A percentile compares a stretch with the other conserved stretches of the same genome.
Conservation (phyloP, 2,888 invertebrate genomes). For the Galerucella pusilla region DNA sequence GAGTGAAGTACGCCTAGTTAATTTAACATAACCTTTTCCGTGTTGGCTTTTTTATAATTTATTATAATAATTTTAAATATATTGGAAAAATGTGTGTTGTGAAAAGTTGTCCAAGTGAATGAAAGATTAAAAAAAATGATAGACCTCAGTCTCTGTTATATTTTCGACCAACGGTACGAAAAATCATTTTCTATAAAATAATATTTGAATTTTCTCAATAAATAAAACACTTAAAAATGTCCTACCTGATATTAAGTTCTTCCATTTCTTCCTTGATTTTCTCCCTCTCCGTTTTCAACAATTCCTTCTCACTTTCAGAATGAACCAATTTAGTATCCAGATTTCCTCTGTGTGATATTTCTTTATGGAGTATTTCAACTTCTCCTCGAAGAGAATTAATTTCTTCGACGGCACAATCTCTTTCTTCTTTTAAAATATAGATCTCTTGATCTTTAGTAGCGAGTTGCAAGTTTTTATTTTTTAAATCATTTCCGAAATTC, state of each 20-base stretch:
- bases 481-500: conserved; percentile 33
- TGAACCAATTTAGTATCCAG: conserved; percentile 21
- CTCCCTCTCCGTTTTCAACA: conserved; percentile 41
- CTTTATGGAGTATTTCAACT: conserved; percentile 40
- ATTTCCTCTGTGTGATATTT: conserved; percentile 32
- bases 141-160: no score
- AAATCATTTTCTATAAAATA: no score
- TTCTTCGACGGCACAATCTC: conserved; percentile 39
- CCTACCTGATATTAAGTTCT: conserved; percentile 48
- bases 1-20: no score
- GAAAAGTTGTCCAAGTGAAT: no score
- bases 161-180: no score
- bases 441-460: conserved; percentile 39
- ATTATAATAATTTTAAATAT: no score
- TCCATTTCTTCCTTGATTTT: conserved; percentile 53
- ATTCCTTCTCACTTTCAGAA: conserved; percentile 36
- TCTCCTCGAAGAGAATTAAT: conserved; percentile 41
- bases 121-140: no score
- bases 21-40: no score
- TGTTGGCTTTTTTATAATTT: no score
- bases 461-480: conserved; percentile 23
- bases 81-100: no score
- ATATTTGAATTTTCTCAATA: no score
- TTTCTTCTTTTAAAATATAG: conserved; percentile 37
- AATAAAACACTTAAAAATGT: neutral